These are phyloP conservation scores for Oceanodroma tethys DNA, from an alignment of 2,113 vertebrate genomes.

Conservation along the genomic window DNA sequence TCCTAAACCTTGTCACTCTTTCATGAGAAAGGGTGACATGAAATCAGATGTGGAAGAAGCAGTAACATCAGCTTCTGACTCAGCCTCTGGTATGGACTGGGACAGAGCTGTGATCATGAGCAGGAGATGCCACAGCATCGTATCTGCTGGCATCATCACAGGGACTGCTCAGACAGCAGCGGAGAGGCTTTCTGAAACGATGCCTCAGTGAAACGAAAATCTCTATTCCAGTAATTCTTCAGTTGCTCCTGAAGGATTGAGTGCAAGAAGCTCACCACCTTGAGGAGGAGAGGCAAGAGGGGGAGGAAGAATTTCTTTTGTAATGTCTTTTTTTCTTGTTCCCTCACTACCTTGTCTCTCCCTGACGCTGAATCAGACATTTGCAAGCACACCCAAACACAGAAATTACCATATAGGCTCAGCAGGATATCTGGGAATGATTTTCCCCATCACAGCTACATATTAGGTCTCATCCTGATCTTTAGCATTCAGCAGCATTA, in stretches of 20 bases:
- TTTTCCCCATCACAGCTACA: background rate
- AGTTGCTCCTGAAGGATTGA: background rate
- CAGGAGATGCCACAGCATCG: background rate
- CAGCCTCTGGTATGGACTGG: background rate
- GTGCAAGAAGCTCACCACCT: background rate
- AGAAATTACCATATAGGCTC: slow-evolving; percentile 22
- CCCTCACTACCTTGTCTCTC: background rate
- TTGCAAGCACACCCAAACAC: background rate
- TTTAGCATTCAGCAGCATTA: background rate
- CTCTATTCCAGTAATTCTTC: background rate
- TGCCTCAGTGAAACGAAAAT: background rate
- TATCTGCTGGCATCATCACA: background rate
- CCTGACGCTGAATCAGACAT: background rate
- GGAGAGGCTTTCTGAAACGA: background rate
- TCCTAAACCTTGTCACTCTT: background rate
- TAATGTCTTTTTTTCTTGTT: background rate
- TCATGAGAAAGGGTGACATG: background rate
- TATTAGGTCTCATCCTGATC: background rate
- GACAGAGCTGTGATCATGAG: background rate
- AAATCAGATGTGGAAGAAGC: background rate
- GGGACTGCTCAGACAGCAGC: background rate
- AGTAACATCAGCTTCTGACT: background rate
- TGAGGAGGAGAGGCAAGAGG: background rate
- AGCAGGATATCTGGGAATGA: background rate
- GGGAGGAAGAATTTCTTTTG: background rate